Conservation (phyloP, 2,888 invertebrate species). For the Crioceris asparagi region DNA sequence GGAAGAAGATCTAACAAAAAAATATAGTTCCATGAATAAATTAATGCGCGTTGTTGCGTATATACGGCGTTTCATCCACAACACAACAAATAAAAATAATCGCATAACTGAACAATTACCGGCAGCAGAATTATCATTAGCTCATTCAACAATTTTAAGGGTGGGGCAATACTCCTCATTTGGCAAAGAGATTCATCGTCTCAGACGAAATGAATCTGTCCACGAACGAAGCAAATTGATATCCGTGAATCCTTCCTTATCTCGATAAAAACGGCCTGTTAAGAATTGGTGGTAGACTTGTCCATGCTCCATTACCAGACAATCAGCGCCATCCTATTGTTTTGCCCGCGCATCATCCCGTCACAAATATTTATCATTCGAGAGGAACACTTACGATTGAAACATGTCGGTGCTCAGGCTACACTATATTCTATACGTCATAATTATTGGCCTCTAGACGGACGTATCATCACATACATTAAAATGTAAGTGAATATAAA, state of each 20-base stretch:
- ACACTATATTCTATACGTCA: neutral
- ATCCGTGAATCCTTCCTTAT: neutral
- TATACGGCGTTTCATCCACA: too few relatives aligned
- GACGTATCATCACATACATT: too few relatives aligned
- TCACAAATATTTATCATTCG: slow-evolving; percentile 1
- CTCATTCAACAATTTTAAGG: neutral
- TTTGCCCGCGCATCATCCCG: neutral
- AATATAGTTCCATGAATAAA: too few relatives aligned
- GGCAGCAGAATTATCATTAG: neutral
- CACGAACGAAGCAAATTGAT: neutral
- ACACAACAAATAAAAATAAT: too few relatives aligned
- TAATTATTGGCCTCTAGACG: neutral
- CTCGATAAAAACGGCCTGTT: neutral
- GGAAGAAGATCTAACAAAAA: too few relatives aligned
- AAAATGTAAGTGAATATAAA: too few relatives aligned
- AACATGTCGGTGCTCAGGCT: neutral
- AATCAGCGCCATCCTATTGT: neutral
- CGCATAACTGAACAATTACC: too few relatives aligned
- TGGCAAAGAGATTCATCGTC: neutral
- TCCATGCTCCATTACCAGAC: neutral
- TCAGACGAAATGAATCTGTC: neutral
- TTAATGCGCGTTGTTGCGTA: too few relatives aligned
- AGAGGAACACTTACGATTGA: neutral
- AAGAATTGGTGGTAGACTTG: neutral
- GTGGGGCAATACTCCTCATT: neutral